Conservation (phyloP, 2,113 vertebrate genomes). For the Martes martes region DNA sequence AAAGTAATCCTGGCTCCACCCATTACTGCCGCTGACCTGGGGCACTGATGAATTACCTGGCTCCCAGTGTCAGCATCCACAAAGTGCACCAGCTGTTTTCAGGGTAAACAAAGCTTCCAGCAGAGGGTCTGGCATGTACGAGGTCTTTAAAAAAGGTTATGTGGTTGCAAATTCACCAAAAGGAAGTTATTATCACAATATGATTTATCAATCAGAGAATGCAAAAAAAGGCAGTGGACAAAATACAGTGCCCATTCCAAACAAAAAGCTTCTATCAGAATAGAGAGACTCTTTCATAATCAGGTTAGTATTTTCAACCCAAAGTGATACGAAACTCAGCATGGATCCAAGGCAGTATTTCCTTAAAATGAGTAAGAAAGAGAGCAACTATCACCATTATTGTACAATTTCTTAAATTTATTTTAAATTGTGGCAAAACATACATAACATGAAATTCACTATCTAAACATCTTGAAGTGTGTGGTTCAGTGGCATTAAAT, state of each 20-base stretch:
- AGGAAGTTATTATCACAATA: not conserved
- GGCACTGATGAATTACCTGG: too few species aligned
- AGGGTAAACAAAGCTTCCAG: not conserved
- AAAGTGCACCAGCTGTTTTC: not conserved
- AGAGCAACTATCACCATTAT: not conserved
- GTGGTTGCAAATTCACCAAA: not conserved
- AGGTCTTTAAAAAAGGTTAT: not conserved
- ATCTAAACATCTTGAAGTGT: not conserved
- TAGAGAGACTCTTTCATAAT: not conserved
- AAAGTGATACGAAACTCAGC: not conserved
- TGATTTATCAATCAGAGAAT: not conserved
- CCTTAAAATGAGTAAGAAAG: not conserved
- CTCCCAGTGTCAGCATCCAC: not conserved
- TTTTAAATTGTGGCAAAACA: not conserved
- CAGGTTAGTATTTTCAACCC: not conserved
- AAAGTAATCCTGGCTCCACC: not conserved
- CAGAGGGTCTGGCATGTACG: not conserved
- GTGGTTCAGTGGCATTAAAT: not conserved
- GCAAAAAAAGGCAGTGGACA: not conserved
- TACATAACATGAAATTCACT: not conserved
- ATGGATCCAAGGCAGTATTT: not conserved
- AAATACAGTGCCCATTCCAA: not conserved
- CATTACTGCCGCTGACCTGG: fast-evolving
- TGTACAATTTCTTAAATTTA: not conserved
- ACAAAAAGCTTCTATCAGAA: not conserved